These are phyloP conservation scores for Grantiella picta DNA, from an alignment of 2,113 vertebrate species.

Conservation along the genomic window DNA sequence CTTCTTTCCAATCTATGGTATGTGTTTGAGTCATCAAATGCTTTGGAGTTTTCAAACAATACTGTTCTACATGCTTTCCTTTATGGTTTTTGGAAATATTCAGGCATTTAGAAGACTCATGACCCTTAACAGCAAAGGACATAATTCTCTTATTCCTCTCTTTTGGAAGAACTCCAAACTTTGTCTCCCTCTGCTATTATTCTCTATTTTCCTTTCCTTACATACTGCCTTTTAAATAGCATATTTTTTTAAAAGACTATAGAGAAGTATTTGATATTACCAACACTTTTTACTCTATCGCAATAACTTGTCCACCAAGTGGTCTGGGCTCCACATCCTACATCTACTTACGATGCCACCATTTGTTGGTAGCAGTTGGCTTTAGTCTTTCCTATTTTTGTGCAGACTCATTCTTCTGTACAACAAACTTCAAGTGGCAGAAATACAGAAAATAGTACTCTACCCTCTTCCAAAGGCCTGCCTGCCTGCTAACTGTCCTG, in stretches of 20 bases:
- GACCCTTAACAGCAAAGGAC: background rate
- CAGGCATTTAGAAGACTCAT: background rate
- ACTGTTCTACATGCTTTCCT: background rate
- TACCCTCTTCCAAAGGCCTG: background rate
- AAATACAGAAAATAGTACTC: background rate
- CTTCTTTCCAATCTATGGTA: background rate
- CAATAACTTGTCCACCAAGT: background rate
- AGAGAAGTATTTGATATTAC: background rate
- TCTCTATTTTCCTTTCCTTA: background rate
- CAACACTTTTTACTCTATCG: background rate
- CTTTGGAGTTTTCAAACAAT: background rate
- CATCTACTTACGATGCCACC: background rate
- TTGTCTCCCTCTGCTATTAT: background rate
- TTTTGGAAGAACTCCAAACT: background rate
- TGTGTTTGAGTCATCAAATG: background rate
- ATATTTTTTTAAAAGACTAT: background rate
- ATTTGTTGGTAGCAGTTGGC: background rate
- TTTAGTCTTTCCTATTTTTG: background rate
- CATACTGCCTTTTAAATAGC: background rate
- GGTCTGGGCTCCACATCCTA: background rate
- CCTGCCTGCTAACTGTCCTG: background rate
- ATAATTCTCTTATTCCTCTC: background rate
- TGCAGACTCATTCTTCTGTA: background rate
- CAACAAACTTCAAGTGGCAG: background rate
- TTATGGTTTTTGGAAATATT: background rate